Evolutionary conservation across 2,888 invertebrate genomes (phyloP).

Genomic region (Ferrisia virgata): DNA sequence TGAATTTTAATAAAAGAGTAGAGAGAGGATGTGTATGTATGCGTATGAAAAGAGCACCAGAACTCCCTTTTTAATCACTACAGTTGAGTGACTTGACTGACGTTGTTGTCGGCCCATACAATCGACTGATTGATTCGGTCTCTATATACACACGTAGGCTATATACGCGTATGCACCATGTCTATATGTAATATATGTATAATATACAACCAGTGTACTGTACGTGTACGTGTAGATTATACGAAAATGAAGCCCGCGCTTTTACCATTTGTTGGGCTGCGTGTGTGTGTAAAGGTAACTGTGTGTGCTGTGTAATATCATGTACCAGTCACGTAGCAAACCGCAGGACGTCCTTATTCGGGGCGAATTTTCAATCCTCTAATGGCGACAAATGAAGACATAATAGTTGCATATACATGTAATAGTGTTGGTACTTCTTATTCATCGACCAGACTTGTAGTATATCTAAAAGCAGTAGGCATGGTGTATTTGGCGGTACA

Average conservation of each 20-base stretch:
- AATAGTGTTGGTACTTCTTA: neutral
- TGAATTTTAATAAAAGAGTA: constrained; percentile 28
- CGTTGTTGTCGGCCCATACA: constrained; percentile 28
- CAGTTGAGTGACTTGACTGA: constrained; percentile 28
- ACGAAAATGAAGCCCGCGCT: neutral
- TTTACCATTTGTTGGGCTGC: neutral
- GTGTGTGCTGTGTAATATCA: constrained; percentile 4
- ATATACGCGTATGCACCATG: neutral
- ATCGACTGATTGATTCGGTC: constrained; percentile 26
- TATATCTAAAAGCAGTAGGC: neutral
- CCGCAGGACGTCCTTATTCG: constrained; percentile 38
- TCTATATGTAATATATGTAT: neutral
- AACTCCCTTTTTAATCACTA: constrained; percentile 30
- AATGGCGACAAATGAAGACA: constrained; percentile 33
- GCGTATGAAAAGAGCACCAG: neutral
- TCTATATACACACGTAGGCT: neutral
- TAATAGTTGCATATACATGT: neutral
- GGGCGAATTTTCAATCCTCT: constrained; percentile 36
- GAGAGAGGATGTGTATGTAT: neutral
- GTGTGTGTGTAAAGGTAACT: neutral
- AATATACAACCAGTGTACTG: neutral
- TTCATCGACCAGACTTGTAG: neutral
- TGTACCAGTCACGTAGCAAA: constrained; percentile 37
- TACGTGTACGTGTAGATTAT: neutral
- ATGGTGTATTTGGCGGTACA: too few species aligned